Base-by-base conservation (phyloP, 1,140 invertebrate genomes). In the Ooceraea biroi region DNA sequence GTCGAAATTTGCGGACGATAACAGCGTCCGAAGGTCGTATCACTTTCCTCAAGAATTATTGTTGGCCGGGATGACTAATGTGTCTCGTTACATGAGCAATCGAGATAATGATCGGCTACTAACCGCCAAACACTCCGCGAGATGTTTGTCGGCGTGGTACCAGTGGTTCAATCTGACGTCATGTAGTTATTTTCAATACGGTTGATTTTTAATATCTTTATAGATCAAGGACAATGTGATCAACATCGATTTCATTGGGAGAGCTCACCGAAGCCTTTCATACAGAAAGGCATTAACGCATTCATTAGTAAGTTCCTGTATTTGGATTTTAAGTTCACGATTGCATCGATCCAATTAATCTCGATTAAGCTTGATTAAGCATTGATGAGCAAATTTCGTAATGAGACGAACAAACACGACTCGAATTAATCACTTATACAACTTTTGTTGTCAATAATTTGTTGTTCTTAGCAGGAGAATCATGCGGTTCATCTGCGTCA, bases 391-490 rank as follows among this genome's bases (percentile, higher is more conserved):
- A 0, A 55, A n/a, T 71, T 55, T 71, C 0, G 1, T 41, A 36
- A 55, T n/a, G 19, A 55, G 48, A 55, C 17, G n/a, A 14, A 66
- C 12, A 14, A 17, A 3, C 12, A 25, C 22, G 22, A 69, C 10
- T 55, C n/a, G 30, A 36, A 36, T 55, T 5, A 71, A 71, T 55
- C 30, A 19, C n/a, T 63, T n/a, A 14, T 36, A 71, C 52, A n/a
- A 36, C 25, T 3, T 2, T 69, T n/a, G 52, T 36, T 30, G 50
- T 52, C 36, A 71, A 48, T 12, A 73, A 60, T 73, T 58, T 58
- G 8, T 57, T 41, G 36, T n/a, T 60, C 19, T 44, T 17, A 11
- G 0, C 48, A 25, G n/a, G 10, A 36, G 48, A 10, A 25, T 25
- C 48, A 11, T 68, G 11, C 12, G 27, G 3, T 44, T 19, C n/a